Conservation (phyloP, 2,888 invertebrate species). For the Acleris cristana region DNA sequence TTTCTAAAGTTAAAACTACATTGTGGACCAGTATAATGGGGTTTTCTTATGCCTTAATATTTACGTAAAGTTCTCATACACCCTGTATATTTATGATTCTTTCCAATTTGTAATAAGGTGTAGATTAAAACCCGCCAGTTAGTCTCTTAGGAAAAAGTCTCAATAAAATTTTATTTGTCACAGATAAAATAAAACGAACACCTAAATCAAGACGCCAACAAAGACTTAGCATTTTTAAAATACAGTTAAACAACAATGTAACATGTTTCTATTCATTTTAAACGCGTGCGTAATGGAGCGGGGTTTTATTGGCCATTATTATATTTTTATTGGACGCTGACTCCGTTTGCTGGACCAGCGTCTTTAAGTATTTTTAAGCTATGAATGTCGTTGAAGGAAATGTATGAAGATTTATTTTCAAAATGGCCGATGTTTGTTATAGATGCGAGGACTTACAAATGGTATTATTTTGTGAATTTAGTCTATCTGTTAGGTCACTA, state of each 20-base stretch:
- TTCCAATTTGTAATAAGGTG: too few species aligned
- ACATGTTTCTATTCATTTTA: slow-evolving; percentile 42
- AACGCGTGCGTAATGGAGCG: slow-evolving; percentile 42
- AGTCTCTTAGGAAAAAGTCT: not conserved
- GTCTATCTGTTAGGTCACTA: not conserved
- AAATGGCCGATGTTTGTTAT: not conserved
- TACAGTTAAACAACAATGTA: slow-evolving; percentile 44
- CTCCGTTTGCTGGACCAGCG: slow-evolving; percentile 15
- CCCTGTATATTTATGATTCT: too few species aligned
- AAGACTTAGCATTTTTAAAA: slow-evolving; percentile 40
- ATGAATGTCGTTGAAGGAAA: slow-evolving; percentile 2
- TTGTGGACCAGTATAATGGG: too few species aligned
- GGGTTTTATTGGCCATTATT: slow-evolving; percentile 44
- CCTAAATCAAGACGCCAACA: slow-evolving; percentile 40
- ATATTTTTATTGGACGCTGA: slow-evolving; percentile 32
- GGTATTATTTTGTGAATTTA: not conserved
- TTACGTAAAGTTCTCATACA: too few species aligned
- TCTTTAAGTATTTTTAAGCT: slow-evolving; percentile 10
- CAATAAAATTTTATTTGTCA: not conserved
- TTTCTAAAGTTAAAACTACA: too few species aligned
- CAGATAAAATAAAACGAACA: not conserved
- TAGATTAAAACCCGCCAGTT: too few species aligned
- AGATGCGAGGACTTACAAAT: not conserved
- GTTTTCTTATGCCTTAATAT: too few species aligned
- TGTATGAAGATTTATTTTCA: not conserved